These are phyloP conservation scores for Microplitis mediator DNA, from an alignment of 1,140 invertebrate species.

Conservation along the genomic window DNA sequence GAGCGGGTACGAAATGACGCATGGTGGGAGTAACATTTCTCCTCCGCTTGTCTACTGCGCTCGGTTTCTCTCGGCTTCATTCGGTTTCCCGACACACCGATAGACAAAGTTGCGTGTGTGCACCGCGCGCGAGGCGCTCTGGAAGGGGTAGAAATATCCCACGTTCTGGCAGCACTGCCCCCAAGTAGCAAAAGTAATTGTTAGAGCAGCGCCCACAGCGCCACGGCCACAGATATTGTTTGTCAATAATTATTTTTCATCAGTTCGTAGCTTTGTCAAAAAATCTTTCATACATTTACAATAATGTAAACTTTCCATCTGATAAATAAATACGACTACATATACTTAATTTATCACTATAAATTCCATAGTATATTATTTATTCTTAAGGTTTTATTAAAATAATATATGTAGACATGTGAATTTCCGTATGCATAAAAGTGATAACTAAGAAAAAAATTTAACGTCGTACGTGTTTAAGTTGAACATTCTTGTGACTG, in stretches of 20 bases:
- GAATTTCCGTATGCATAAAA: background rate
- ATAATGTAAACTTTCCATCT: background rate
- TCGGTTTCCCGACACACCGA: no score
- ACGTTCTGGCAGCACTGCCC: no score
- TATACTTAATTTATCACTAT: background rate
- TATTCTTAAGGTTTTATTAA: background rate
- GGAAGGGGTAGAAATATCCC: no score
- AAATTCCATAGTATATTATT: background rate
- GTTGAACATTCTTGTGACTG: background rate
- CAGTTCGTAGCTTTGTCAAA: background rate
- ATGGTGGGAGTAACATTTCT: no score
- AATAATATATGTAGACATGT: background rate
- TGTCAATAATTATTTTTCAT: background rate
- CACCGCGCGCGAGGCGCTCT: no score
- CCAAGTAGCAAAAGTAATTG: no score
- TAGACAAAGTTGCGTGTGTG: no score
- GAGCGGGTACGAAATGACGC: no score
- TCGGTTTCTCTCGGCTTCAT: no score
- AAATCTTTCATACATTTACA: no score
- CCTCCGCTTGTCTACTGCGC: no score
- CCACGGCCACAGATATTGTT: background rate
- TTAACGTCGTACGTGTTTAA: background rate
- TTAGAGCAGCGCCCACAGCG: background rate
- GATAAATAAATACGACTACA: background rate
- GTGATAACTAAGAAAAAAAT: no score